Evolutionary conservation across 2,113 vertebrate genomes (phyloP), one percentile per base, ranked within the genome.

Genomic region (Puffinus mauretanicus): DNA sequence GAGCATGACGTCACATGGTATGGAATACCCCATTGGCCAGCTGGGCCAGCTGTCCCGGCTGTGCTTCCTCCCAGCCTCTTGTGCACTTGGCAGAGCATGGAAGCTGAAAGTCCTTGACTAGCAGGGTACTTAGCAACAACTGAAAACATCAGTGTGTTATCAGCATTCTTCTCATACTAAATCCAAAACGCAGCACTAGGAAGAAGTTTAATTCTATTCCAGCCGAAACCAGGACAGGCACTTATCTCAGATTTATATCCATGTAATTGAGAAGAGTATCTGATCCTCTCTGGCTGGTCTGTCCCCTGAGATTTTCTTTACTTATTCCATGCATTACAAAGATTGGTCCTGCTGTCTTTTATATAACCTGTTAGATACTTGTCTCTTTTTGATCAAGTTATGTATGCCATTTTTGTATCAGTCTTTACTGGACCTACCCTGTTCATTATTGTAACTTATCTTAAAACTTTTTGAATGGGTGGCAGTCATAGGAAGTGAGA

Each of bases 401-500:
- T 51, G 29, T 52, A 66, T 86, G 20, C 21, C 9, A 40, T 82
- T 44, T 94, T 44, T 49, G 9, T 81, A 49, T 42, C 38, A 25
- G 40, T 26, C 49, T 79, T 79, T 76, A 82, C 58, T 81, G 12
- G 30, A 34, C 25, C 65, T 96, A 61, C 5, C 24, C 12, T 47
- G 66, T 58, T 73, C 14, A 6, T 66, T 91, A 40, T 13, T 82
- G 20, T 29, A 81, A 36, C 10, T 91, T 71, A 29, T 42, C 90
- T 82, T 93, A 77, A 84, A 75, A 86, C 24, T 82, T 91, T 54
- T 69, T 73, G 18, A 93, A 47, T 67, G 79, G 84, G 72, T 75
- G 54, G 30, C 72, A 96, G 78, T 90, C 34, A 78, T 30, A 96
- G n/a, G 55, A 96, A 93, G 46, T 86, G 64, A 88, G 42, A 75